These are phyloP conservation scores for Hirundichthys speculiger DNA, from an alignment of 2,113 vertebrate species.

Conservation along the genomic window DNA sequence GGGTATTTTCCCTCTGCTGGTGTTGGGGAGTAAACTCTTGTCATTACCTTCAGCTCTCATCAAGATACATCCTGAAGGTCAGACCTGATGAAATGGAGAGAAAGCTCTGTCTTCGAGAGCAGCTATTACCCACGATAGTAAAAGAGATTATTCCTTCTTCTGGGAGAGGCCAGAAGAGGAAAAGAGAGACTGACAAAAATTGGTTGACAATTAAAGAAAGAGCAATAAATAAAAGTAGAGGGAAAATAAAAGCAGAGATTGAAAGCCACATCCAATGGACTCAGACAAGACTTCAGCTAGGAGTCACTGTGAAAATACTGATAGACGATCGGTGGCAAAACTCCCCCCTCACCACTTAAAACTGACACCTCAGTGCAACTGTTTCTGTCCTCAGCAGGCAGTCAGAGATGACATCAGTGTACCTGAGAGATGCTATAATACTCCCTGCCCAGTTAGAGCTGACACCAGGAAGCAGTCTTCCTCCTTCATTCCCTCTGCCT, in stretches of 20 bases:
- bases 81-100: constrained; percentile 71
- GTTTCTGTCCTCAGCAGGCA: constrained; percentile 69
- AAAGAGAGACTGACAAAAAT: constrained; percentile 20
- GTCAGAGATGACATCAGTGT: constrained; percentile 71
- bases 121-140: constrained; percentile 65
- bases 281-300: constrained; percentile 52
- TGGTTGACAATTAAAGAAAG: constrained; percentile 38
- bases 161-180: not conserved
- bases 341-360: constrained; percentile 72
- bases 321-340: constrained; percentile 77
- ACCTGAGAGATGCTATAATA: constrained; percentile 69
- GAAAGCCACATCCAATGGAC: constrained; percentile 37
- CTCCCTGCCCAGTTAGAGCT: constrained; percentile 77
- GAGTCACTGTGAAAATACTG: constrained; percentile 62
- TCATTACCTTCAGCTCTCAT: constrained; percentile 70
- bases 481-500: constrained; percentile 65
- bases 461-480: constrained; percentile 72
- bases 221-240: constrained; percentile 31
- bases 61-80: constrained; percentile 75
- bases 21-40: constrained; percentile 31
- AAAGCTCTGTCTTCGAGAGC: constrained; percentile 59
- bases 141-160: constrained; percentile 53
- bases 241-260: constrained; percentile 4
- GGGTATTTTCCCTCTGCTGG: constrained; percentile 24
- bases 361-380: constrained; percentile 72